Conservation (phyloP, 2,797 vertebrate genomes). For the Coracias cyanogaster region DNA sequence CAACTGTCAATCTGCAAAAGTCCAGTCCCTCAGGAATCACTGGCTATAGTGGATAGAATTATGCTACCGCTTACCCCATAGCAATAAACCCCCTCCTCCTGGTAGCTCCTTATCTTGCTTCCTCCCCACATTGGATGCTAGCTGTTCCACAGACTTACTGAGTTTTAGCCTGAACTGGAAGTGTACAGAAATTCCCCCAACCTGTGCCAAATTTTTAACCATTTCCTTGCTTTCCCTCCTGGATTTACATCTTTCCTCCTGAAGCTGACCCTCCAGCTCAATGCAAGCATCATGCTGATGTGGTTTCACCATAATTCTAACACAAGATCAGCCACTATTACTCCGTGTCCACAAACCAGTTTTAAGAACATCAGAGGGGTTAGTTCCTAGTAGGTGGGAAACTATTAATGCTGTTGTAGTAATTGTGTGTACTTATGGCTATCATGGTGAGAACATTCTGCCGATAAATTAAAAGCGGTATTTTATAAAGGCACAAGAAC, state of each 20-base stretch:
- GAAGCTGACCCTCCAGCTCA: background rate
- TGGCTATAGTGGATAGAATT: background rate
- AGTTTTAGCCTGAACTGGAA: background rate
- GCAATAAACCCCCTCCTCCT: background rate
- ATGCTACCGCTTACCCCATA: background rate
- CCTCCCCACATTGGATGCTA: background rate
- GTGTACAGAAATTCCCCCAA: background rate
- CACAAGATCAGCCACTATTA: background rate
- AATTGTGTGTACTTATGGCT: background rate
- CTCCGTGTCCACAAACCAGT: background rate
- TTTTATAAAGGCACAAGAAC: background rate
- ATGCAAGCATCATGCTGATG: accelerated
- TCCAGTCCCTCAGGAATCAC: background rate
- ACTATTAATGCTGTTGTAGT: background rate
- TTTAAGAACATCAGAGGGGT: background rate
- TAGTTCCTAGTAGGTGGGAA: background rate
- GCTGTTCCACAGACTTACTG: background rate
- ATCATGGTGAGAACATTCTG: background rate
- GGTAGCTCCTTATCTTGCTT: background rate
- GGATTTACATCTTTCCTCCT: background rate
- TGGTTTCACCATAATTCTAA: background rate
- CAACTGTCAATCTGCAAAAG: background rate
- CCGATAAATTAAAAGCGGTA: background rate
- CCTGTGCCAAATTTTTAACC: background rate
- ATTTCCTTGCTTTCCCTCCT: background rate